Conservation (phyloP, 2,888 invertebrate genomes). For the Thysanoteuthis rhombus region DNA sequence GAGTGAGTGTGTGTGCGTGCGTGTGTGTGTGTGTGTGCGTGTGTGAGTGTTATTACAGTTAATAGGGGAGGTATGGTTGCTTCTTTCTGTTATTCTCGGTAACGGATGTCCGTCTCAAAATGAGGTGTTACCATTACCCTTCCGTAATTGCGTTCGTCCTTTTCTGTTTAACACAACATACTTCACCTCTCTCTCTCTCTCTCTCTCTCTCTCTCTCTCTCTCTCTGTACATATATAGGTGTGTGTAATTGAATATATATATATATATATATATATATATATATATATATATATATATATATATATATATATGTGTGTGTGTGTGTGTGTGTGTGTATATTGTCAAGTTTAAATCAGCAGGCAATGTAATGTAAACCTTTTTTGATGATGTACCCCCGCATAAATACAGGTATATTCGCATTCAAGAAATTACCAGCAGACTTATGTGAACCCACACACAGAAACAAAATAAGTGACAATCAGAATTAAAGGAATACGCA, state of each 20-base stretch:
- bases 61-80: background rate
- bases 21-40: background rate
- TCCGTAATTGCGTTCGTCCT: background rate
- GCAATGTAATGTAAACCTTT: too few relatives aligned
- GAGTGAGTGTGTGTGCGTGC: background rate
- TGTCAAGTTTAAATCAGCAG: too few relatives aligned
- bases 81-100: background rate
- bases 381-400: too few relatives aligned
- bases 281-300: background rate
- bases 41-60: background rate
- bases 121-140: background rate
- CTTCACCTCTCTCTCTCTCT: background rate
- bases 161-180: background rate
- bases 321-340: too few relatives aligned
- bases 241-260: background rate
- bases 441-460: too few relatives aligned
- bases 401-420: too few relatives aligned
- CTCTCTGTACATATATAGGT: background rate
- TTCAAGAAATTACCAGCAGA: too few relatives aligned
- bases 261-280: background rate
- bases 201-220: background rate
- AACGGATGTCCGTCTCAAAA: background rate
- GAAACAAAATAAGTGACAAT: too few relatives aligned
- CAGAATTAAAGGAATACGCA: too few relatives aligned
- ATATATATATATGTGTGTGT: background rate